phyloP scores from a whole-genome alignment of 37 sponge, comb jelly and placozoan species.

The Axinella damicornis region DNA sequence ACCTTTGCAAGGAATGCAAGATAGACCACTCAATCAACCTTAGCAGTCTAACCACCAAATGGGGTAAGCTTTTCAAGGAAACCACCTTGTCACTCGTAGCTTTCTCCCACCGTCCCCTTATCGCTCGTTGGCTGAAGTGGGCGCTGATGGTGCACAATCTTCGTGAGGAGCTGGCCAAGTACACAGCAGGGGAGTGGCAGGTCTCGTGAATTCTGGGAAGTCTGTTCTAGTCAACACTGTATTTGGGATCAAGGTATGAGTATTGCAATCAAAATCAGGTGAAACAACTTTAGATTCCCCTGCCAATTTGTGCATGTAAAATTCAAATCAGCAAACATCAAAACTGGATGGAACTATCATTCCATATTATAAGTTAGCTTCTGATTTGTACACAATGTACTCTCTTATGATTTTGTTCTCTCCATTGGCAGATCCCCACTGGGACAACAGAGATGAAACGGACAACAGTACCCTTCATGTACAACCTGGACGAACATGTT shows the following conservation, averaged over 20 bases:
- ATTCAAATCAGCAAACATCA: too few relatives aligned
- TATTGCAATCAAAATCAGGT: not conserved
- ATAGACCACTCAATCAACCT: constrained; percentile 2
- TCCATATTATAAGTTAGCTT: too few relatives aligned
- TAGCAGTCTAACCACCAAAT: not conserved
- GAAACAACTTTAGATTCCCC: too few relatives aligned
- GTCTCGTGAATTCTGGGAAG: constrained; percentile 64
- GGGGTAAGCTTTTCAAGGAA: constrained; percentile 48
- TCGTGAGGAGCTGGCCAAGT: constrained; percentile 57
- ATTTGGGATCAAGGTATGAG: constrained; percentile 48
- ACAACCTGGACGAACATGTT: constrained; percentile 43
- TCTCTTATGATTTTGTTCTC: too few relatives aligned
- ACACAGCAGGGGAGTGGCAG: constrained; percentile 60
- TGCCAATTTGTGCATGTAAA: too few relatives aligned
- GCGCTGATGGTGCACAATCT: constrained; percentile 44
- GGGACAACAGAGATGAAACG: constrained; percentile 62
- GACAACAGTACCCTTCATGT: constrained; percentile 67
- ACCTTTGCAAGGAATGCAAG: constrained; percentile 29
- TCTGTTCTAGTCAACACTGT: constrained; percentile 47
- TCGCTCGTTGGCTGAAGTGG: constrained; percentile 75
- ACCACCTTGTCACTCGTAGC: constrained; percentile 31
- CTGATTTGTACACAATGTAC: too few relatives aligned
- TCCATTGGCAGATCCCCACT: constrained; percentile 31
- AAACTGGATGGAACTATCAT: too few relatives aligned
- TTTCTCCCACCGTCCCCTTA: constrained; percentile 23